Evolutionary conservation across 2,888 invertebrate genomes (phyloP).

Genomic region (Tromatobia lineatoria): DNA sequence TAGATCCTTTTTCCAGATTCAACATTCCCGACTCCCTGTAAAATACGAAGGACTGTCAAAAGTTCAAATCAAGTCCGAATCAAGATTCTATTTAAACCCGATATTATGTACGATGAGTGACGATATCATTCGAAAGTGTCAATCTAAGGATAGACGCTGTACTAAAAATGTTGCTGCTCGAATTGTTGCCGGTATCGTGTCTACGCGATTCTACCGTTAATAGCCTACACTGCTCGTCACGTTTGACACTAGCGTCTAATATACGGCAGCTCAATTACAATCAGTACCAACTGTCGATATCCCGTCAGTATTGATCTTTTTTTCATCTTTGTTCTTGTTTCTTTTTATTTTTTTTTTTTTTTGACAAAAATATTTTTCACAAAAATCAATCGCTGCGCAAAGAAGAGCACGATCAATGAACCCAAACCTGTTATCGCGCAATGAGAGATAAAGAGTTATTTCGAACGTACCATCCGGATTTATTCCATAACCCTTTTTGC

Average conservation of each 20-base stretch:
- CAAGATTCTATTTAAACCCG: not conserved
- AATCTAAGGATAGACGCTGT: not conserved
- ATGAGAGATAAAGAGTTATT: slow-evolving; percentile 67
- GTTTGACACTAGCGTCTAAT: slow-evolving; percentile 29
- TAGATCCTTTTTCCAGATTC: not conserved
- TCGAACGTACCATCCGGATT: slow-evolving; percentile 75
- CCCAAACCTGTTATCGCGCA: not conserved
- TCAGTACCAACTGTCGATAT: not conserved
- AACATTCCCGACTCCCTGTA: not conserved
- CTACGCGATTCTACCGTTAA: slow-evolving; percentile 8
- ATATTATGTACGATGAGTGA: not conserved
- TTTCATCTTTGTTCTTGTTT: not conserved
- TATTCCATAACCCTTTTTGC: slow-evolving; percentile 78
- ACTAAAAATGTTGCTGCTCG: slow-evolving; percentile 14
- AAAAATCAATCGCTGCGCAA: slow-evolving; percentile 1
- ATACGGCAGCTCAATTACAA: not conserved
- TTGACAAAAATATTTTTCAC: not conserved
- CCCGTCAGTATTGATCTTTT: not conserved
- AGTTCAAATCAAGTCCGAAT: not conserved
- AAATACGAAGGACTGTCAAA: not conserved
- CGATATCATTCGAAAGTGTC: slow-evolving; percentile 21
- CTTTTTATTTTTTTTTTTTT: not conserved
- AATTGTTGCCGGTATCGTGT: slow-evolving; percentile 1
- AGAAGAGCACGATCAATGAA: slow-evolving; percentile 18
- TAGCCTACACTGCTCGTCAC: slow-evolving; percentile 10